Evolutionary conservation across 2,888 invertebrate species (phyloP).

Genomic region (Eurois occulta): DNA sequence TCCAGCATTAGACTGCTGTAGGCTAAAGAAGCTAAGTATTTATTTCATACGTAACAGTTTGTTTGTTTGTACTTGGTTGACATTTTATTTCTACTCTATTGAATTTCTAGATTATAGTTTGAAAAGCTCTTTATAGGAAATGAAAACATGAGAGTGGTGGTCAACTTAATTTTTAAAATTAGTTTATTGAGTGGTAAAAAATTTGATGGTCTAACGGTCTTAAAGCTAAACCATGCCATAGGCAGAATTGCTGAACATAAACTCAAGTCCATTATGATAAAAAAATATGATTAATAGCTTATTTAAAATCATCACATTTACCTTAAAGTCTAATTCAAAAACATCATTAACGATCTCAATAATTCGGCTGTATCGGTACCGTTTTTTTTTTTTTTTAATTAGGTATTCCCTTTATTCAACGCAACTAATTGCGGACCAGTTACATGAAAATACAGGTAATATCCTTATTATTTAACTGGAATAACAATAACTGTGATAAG

Average conservation of each 20-base stretch:
- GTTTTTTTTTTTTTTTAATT: background rate
- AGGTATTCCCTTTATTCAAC: background rate
- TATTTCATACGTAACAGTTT: no score
- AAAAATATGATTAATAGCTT: background rate
- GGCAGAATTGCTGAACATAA: background rate
- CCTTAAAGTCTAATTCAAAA: background rate
- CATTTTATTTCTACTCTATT: background rate
- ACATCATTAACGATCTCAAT: background rate
- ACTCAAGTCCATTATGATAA: background rate
- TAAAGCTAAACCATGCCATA: no score
- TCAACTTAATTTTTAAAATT: background rate
- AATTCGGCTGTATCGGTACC: background rate
- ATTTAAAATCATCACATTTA: background rate
- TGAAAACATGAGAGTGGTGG: background rate
- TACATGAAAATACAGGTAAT: background rate
- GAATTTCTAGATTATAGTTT: background rate
- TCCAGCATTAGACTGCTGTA: no score
- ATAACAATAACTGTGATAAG: constrained; percentile 3
- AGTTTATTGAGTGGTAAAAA: no score
- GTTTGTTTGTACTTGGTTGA: no score
- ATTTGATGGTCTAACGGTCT: no score
- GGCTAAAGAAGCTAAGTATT: no score
- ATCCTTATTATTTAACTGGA: background rate
- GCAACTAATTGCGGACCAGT: background rate
- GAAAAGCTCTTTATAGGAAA: no score